Conservation (phyloP, 2,797 vertebrate genomes). For the Microcaecilia unicolor region DNA sequence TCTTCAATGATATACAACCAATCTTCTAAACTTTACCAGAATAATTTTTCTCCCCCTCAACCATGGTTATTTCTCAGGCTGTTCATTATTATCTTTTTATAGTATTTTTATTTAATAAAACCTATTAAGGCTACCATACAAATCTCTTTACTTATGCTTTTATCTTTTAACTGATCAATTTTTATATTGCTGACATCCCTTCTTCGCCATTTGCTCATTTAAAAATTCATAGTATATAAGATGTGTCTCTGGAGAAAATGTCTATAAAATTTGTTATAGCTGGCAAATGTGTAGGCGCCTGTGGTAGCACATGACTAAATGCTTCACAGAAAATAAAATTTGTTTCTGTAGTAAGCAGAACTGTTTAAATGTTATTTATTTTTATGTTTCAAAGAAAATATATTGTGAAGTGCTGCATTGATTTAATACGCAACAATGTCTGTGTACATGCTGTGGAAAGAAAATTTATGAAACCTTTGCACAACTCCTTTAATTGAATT, state of each 20-base stretch:
- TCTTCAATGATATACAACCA: slow-evolving; percentile 57
- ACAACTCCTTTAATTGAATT: slow-evolving; percentile 99
- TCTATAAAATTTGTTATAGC: slow-evolving; percentile 88
- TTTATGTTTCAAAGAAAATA: slow-evolving; percentile 99
- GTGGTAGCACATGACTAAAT: slow-evolving; percentile 74
- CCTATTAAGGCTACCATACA: slow-evolving; percentile 98
- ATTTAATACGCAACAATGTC: slow-evolving; percentile 96
- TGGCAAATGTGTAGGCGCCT: slow-evolving; percentile 71
- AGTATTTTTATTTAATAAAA: slow-evolving; percentile 98
- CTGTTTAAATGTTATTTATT: slow-evolving; percentile 99
- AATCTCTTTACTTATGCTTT: slow-evolving; percentile 90
- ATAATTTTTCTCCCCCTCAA: slow-evolving; percentile 62
- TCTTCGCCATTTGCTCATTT: slow-evolving; percentile 93
- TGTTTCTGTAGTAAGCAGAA: slow-evolving; percentile 99
- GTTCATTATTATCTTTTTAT: slow-evolving; percentile 81
- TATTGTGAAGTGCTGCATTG: slow-evolving; percentile 98
- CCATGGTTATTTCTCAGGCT: slow-evolving; percentile 54
- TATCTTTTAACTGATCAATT: slow-evolving; percentile 98
- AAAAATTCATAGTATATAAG: slow-evolving; percentile 94
- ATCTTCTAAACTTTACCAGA: slow-evolving; percentile 56
- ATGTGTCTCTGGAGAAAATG: slow-evolving; percentile 83
- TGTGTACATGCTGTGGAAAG: slow-evolving; percentile 73
- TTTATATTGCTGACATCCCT: slow-evolving; percentile 98
- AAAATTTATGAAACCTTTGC: slow-evolving; percentile 99
- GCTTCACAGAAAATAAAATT: slow-evolving; percentile 90